Conservation (phyloP, 2,888 invertebrate genomes). For the Gibbula magus region DNA sequence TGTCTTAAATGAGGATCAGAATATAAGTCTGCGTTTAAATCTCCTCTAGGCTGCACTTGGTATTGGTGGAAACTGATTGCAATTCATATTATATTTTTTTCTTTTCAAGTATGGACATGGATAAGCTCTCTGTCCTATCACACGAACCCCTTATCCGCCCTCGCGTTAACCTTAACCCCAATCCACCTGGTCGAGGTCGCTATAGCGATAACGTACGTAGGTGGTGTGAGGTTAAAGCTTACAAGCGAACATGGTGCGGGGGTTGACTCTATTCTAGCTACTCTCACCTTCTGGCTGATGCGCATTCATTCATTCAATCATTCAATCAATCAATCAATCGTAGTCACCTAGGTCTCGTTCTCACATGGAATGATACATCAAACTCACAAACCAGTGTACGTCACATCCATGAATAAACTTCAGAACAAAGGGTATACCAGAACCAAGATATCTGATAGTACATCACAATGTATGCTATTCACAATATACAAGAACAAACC, state of each 20-base stretch:
- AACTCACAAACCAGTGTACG: not conserved
- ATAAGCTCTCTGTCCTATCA: slow-evolving; percentile 17
- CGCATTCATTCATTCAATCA: not conserved
- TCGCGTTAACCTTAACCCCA: slow-evolving; percentile 4
- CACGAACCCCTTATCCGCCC: not conserved
- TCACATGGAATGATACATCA: slow-evolving; percentile 5
- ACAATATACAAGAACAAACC: no score
- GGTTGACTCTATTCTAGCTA: not conserved
- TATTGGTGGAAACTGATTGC: not conserved
- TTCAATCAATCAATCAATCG: not conserved
- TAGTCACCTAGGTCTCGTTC: not conserved
- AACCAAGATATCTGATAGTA: no score
- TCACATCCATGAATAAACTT: no score
- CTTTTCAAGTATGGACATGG: slow-evolving; percentile 14
- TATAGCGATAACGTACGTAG: not conserved
- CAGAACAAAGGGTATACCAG: no score
- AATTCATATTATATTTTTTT: slow-evolving; percentile 12
- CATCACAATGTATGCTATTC: no score
- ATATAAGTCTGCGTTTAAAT: no score
- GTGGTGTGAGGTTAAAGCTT: slow-evolving; percentile 14
- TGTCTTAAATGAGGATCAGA: no score
- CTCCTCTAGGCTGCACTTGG: not conserved
- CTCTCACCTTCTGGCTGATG: not conserved
- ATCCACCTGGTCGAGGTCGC: not conserved
- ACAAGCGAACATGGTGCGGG: slow-evolving; percentile 2